Base-by-base conservation (phyloP, 2,113 vertebrate genomes). In the Spermophilus dauricus region DNA sequence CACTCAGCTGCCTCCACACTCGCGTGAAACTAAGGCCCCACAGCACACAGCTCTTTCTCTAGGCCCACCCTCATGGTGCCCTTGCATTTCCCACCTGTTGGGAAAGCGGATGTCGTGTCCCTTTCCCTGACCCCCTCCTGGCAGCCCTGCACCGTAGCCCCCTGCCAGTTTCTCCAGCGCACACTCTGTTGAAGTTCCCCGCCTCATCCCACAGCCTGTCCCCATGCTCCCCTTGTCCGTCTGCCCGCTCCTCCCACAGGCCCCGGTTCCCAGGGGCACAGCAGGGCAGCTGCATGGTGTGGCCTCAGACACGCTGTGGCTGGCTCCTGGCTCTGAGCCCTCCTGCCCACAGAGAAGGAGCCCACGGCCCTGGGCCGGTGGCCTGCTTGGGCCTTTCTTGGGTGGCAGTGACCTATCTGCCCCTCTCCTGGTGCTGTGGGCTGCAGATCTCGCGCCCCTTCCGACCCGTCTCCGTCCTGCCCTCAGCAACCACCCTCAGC, bases 11-110 rank as follows among this genome's bases (percentile, higher is more conserved):
- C 22, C 6, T 26, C 56, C 56, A 18, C 56, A 56, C 32, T 4
- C 0, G 0, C 0, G 0, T 0, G 2, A 5, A 9, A 10, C 8
- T 0, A 24, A 12, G 4, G 2, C 42, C 56, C 42, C 45, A 7
- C 45, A 45, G 45, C 45, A 8, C 45, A 45, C 45, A 45, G 45
- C 45, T 45, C 45, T 45, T 45, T 45, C 45, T 8, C 45, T 45
- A 7, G 6, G 45, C 7, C 45, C 42, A 7, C 42, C 48, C 48
- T 48, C 48, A 48, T 11, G 8, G 48, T 10, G 28, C 51, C 73
- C 4, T 34, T 53, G 30, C 22, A 14, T n/a, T 7, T 8, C 51
- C 20, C 1, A 6, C 12, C 28, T 1, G 67, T 18, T 67, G 42
- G 1, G 7, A 26, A 42, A 8, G 14, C 48, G 16, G 0, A 0